phyloP scores from a whole-genome alignment of 2,888 invertebrate genomes.

The Sesamia inferens region DNA sequence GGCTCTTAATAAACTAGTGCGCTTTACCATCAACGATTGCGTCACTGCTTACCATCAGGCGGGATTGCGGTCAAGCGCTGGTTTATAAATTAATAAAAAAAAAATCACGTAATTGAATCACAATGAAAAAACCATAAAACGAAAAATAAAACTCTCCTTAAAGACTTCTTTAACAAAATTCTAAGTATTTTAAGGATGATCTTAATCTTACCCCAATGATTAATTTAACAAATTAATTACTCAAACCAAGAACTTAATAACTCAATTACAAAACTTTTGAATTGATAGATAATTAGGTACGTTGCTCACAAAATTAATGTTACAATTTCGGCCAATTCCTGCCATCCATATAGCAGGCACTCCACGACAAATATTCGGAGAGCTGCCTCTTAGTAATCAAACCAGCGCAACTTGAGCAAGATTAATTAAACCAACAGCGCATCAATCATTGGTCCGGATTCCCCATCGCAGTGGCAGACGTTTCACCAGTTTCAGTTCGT shows the following conservation, averaged over 20 bases:
- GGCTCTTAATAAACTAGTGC: no score
- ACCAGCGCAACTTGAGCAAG: slow-evolving; percentile 81
- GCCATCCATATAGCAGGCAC: slow-evolving; percentile 31
- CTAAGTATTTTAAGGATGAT: background rate
- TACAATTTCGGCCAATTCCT: slow-evolving; percentile 35
- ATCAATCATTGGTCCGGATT: slow-evolving; percentile 85
- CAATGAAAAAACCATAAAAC: background rate
- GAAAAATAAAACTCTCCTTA: background rate
- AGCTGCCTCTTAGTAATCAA: slow-evolving; percentile 76
- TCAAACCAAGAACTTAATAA: slow-evolving; percentile 20
- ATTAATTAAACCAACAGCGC: slow-evolving; percentile 85
- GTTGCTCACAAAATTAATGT: slow-evolving; percentile 23
- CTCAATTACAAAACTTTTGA: slow-evolving; percentile 51
- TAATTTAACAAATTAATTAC: slow-evolving; percentile 22
- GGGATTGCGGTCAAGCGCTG: no score
- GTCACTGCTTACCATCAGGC: no score
- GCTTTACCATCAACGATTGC: no score
- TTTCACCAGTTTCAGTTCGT: slow-evolving; percentile 70
- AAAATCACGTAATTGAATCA: background rate
- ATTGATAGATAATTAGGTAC: slow-evolving; percentile 50
- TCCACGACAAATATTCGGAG: slow-evolving; percentile 71
- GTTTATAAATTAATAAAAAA: no score
- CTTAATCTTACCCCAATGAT: slow-evolving; percentile 15
- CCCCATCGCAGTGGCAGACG: slow-evolving; percentile 71
- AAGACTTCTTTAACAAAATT: background rate